phyloP scores from a whole-genome alignment of 92 coral and sea anemone species.

The Zoanthus solanderi region DNA sequence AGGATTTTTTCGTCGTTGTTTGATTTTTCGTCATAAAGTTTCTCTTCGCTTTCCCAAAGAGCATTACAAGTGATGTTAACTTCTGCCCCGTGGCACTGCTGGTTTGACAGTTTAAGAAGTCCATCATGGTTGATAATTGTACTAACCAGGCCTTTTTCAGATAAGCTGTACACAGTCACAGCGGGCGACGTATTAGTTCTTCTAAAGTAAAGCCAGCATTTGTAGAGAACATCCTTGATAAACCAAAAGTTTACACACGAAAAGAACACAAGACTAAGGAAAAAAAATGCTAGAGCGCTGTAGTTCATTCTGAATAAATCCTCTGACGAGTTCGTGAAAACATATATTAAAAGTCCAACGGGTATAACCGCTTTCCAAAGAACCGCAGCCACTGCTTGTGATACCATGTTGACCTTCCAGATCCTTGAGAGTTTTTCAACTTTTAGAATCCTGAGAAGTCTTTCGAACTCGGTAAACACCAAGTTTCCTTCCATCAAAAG shows the following conservation, averaged over 20 bases:
- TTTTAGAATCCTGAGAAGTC: conserved; percentile 52
- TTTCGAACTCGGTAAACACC: conserved; percentile 88
- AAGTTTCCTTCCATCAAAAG: conserved; percentile 85
- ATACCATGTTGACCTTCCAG: conserved; percentile 55
- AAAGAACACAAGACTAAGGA: conserved; percentile 91
- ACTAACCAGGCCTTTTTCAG: conserved; percentile 32
- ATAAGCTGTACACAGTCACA: conserved; percentile 14
- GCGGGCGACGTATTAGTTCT: conserved; percentile 30
- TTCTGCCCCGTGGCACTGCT: conserved; percentile 57
- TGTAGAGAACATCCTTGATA: conserved; percentile 75
- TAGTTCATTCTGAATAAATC: conserved; percentile 82
- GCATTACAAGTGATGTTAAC: conserved; percentile 57
- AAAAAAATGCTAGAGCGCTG: conserved; percentile 90
- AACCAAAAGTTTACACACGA: conserved; percentile 91
- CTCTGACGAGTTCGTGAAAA: conserved; percentile 66
- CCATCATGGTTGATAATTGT: conserved; percentile 79
- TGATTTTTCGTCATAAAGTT: conserved; percentile 31
- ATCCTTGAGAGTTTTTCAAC: conserved; percentile 29
- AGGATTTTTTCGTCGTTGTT: conserved; percentile 12
- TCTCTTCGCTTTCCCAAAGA: conserved; percentile 60
- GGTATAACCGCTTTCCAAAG: conserved; percentile 81
- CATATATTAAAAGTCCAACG: conserved; percentile 53
- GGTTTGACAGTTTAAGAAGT: conserved; percentile 64
- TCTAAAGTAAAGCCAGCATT: conserved; percentile 58
- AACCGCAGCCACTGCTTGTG: conserved; percentile 67